Evolutionary conservation across 2,113 vertebrate genomes (phyloP), one percentile per base, ranked within the genome.

Genomic region (Sylvilagus bachmani): DNA sequence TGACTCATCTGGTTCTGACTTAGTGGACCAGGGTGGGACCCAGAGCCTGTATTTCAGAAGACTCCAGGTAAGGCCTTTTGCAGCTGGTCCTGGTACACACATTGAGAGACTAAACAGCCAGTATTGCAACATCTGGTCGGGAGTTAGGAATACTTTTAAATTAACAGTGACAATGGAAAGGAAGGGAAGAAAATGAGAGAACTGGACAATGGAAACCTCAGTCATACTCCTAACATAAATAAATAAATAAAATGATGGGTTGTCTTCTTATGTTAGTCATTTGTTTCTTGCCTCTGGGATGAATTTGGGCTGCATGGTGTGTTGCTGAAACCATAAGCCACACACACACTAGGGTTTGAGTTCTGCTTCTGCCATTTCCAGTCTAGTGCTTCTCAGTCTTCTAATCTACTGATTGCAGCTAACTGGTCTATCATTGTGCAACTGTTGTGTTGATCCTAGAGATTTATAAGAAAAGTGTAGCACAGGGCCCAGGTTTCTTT

Each of bases 71-170:
- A 93, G 29, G 2, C 3, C 24, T 36, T 2, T 12, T 51, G 38
- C 29, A 69, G 27, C 33, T 53, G 31, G 14, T 44, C n/a, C 21
- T 44, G 44, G 0, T 16, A 24, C 12, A 89, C 24, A 66, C 27
- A 25, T 2, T 10, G n/a, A 62, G 33, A 25, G 9, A 7, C 24
- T 66, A 62, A 44, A 44, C 44, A 51, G 16, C 25, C 33, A 61
- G 33, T 90, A 71, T 31, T 38, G 13, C 66, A 89, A 27, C 86
- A 70, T 86, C 31, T 86, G 24, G 22, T 21, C 29, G 88, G 13
- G 55, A 73, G 31, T 82, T 93, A 29, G 11, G 27, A 67, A 89
- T 49, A 11, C 2, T 94, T 53, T 94, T 84, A 66, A 67, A 84
- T 92, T 31, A 71, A 67, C 21, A 49, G 36, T 36, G 16, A n/a